Evolutionary conservation across 2,113 vertebrate species (phyloP).

Genomic region (Protobothrops mucrosquamatus): DNA sequence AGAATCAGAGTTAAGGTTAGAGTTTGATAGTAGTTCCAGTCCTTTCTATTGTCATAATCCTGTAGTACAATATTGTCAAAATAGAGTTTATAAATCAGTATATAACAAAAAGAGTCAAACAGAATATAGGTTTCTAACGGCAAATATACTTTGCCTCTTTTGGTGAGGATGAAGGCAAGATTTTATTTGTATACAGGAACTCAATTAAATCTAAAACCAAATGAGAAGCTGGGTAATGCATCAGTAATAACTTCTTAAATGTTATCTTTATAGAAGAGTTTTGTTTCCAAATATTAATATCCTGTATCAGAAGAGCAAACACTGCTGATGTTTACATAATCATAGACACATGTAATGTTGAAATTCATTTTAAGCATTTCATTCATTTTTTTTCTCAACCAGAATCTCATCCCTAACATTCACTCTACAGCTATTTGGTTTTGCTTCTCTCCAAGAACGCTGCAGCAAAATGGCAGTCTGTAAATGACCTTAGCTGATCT

Average conservation of each 20-base stretch:
- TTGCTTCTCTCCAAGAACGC: neutral
- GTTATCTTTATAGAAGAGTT: neutral
- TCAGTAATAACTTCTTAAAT: neutral
- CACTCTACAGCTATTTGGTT: neutral
- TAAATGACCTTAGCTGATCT: neutral
- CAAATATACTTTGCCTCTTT: neutral
- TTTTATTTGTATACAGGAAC: neutral
- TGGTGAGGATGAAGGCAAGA: neutral
- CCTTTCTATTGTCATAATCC: neutral
- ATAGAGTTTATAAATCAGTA: neutral
- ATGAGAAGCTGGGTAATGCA: neutral
- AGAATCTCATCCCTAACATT: neutral
- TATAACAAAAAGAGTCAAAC: neutral
- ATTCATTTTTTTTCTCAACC: neutral
- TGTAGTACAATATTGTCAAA: neutral
- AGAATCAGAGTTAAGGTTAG: neutral
- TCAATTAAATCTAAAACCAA: neutral
- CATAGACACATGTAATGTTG: neutral
- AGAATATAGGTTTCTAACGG: neutral
- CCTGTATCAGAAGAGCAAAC: neutral
- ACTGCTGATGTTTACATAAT: neutral
- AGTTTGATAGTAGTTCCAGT: neutral
- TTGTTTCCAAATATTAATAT: neutral
- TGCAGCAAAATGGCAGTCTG: neutral
- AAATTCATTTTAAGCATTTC: neutral